Base-by-base conservation (phyloP, 2,888 invertebrate species). In the Drosophila nigricruria region DNA sequence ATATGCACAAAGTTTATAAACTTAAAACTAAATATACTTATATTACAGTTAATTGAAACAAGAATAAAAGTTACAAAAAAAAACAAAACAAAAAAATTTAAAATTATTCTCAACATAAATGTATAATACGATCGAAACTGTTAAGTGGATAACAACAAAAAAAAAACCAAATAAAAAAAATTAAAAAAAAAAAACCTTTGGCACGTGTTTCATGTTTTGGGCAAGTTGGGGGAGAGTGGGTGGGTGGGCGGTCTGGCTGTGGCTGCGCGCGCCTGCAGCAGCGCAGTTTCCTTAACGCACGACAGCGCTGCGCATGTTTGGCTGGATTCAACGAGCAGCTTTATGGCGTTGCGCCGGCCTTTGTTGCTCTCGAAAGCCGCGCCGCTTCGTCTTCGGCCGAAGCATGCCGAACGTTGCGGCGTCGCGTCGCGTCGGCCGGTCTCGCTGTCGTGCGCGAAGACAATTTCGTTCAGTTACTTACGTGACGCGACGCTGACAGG, bases 111-210 rank as follows among this genome's bases (percentile, higher is more conserved):
- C 83, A 80, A 56, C 74, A 77, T 77, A 63, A 57, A 70, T 77
- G 79, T 77, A 79, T 70, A 70, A 77, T 77, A 86, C 61, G 71
- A 85, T 70, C 66, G 73, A 77, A 82, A 60, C 71, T 79, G 89
- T 89, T 78, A 82, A 84, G 82, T 82, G 74, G 63, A 86, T 82
- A 81, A 78, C 79, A 78, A 85, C 58, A 63, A 56, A 47, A 76
- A 76, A 61, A 77, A 65, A 78, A 65, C 58, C 5, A 18, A 49
- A 77, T 69, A 69, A 71, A 68, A 57, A 62, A 60, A 30, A 61
- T 34, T 30, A 32, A 65, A 74, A 74, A 74, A 66, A 72, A 70
- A 62, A 14, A 32, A 1, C 9, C 5, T 23, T 57, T 68, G 14
- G 69, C 79, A 79, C 61, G 66, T 82, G 77, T 79, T 82, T 79